Conservation (phyloP, 2,797 vertebrate species). For the Okamejei kenojei region DNA sequence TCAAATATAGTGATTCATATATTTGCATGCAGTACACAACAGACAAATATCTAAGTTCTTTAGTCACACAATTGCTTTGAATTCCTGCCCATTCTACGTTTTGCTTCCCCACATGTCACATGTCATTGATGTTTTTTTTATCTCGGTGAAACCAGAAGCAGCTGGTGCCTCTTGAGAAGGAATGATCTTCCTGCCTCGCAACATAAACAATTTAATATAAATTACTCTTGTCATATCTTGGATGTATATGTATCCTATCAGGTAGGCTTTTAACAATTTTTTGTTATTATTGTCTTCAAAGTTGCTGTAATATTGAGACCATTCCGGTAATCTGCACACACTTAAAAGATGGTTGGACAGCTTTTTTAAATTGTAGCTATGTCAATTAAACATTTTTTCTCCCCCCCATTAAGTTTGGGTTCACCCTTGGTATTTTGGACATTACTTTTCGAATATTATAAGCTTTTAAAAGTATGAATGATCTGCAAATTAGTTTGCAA, state of each 20-base stretch:
- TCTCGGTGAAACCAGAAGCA: background rate
- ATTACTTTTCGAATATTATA: background rate
- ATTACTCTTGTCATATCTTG: background rate
- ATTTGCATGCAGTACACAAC: too few relatives aligned
- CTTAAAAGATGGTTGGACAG: background rate
- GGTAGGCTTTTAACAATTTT: background rate
- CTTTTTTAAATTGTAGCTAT: background rate
- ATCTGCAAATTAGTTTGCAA: background rate
- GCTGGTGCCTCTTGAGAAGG: background rate
- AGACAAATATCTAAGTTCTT: background rate
- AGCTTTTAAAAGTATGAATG: background rate
- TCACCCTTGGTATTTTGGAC: background rate
- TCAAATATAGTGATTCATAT: background rate
- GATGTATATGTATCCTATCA: background rate
- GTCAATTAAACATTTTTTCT: background rate
- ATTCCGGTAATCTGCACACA: background rate
- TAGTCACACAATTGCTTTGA: background rate
- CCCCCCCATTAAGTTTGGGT: background rate
- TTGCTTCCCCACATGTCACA: background rate
- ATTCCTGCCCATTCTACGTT: background rate
- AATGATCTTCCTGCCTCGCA: background rate
- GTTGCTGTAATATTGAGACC: background rate
- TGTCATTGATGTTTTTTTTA: background rate
- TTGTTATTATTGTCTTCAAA: background rate
- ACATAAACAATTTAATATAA: background rate